Evolutionary conservation across 2,797 vertebrate species (phyloP).

Genomic region (Heteromormyrus szaboi): DNA sequence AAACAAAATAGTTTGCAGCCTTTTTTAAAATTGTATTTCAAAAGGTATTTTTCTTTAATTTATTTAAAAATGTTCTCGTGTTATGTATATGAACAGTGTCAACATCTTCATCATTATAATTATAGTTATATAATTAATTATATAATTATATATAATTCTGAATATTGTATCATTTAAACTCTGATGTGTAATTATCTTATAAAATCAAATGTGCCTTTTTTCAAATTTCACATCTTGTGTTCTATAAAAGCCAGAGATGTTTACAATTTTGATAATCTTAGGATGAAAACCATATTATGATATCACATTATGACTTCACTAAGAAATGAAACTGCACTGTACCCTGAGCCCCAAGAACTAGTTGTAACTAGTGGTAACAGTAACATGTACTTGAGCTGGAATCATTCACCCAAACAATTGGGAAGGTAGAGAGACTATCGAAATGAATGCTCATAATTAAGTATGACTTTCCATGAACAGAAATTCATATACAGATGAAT

Average conservation of each 20-base stretch:
- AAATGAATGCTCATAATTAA: background rate
- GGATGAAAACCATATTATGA: background rate
- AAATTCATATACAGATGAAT: background rate
- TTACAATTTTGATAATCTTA: background rate
- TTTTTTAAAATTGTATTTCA: slow-evolving; percentile 10
- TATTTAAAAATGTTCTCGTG: slow-evolving; percentile 10
- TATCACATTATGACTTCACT: background rate
- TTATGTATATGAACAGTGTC: slow-evolving; percentile 16
- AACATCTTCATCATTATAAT: background rate
- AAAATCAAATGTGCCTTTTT: slow-evolving; percentile 16
- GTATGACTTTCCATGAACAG: background rate
- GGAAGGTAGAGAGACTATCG: background rate
- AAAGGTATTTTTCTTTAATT: slow-evolving; percentile 18
- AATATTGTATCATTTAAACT: slow-evolving; percentile 13
- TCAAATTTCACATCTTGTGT: background rate
- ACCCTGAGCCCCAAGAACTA: background rate
- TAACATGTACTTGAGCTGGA: background rate
- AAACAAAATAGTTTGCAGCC: background rate
- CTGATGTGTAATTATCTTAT: background rate
- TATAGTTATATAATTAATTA: background rate
- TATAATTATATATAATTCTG: background rate
- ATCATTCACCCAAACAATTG: background rate
- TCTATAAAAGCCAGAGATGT: background rate
- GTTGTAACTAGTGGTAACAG: background rate
- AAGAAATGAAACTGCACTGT: background rate